These are phyloP conservation scores for Hydrotaea cyrtoneurina DNA, from an alignment of 2,888 invertebrate genomes.

Conservation along the genomic window DNA sequence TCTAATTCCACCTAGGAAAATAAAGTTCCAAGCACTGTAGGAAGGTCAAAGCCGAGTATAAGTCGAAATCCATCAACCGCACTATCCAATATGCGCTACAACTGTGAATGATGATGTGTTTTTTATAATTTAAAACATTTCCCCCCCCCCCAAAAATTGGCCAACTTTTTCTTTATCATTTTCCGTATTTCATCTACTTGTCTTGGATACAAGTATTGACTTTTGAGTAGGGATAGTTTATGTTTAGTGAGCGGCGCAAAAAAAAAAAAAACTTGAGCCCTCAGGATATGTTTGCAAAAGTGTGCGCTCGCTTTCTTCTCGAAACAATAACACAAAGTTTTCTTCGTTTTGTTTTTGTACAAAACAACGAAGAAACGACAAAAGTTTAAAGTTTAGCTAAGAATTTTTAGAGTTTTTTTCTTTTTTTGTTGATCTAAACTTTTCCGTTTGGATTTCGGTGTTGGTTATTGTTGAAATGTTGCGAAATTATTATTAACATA, in stretches of 20 bases:
- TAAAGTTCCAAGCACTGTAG: too few species aligned
- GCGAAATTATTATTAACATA: conserved; percentile 42
- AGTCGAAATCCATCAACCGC: too few species aligned
- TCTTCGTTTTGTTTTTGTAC: neutral
- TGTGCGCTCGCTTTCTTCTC: neutral
- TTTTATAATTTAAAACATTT: neutral
- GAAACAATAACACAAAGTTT: neutral
- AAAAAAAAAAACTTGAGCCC: neutral
- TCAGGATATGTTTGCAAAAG: neutral
- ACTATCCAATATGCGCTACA: neutral
- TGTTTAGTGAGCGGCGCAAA: neutral
- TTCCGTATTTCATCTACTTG: conserved; percentile 9
- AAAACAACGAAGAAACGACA: neutral
- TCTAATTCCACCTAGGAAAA: too few species aligned
- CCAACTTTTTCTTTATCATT: neutral
- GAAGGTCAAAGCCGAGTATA: too few species aligned
- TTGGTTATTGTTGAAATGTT: conserved; percentile 33
- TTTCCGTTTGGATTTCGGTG: conserved; percentile 7
- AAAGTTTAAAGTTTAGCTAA: conserved; percentile 19
- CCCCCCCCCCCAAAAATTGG: too few species aligned
- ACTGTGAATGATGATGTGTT: too few species aligned
- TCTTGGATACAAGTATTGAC: neutral
- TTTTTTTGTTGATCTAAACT: too few species aligned
- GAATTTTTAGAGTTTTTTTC: conserved; percentile 12
- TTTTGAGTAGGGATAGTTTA: conserved; percentile 10